Conservation (phyloP, 2,113 vertebrate species). For the Raja brachyura region DNA sequence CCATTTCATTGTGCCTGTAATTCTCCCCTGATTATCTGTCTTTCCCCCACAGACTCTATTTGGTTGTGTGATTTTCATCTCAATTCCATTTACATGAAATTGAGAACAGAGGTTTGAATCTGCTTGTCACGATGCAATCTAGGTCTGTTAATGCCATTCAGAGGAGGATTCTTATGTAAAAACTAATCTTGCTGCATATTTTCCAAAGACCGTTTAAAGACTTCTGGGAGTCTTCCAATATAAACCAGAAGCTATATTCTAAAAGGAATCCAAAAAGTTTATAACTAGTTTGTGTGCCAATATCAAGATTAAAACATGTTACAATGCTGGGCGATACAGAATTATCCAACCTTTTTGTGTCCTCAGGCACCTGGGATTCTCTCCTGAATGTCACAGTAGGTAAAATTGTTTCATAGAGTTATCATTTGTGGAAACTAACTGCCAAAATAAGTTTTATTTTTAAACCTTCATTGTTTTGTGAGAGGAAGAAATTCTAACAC, state of each 20-base stretch:
- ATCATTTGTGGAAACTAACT: neutral
- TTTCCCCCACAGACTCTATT: neutral
- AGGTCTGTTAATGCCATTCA: neutral
- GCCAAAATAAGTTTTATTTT: neutral
- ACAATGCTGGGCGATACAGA: neutral
- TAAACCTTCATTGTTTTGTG: neutral
- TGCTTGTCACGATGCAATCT: neutral
- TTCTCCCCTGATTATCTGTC: neutral
- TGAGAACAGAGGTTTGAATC: neutral
- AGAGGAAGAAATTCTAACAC: neutral
- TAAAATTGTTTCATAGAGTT: neutral
- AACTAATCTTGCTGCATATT: neutral
- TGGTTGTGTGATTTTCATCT: neutral
- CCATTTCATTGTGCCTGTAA: neutral
- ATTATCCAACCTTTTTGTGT: neutral
- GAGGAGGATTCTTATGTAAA: neutral
- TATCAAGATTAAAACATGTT: neutral
- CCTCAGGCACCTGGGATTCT: neutral
- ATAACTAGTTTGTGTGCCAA: neutral
- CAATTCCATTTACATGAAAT: neutral
- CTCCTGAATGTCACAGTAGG: neutral
- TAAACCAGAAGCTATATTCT: neutral
- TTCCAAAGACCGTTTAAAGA: neutral
- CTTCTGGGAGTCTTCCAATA: neutral
- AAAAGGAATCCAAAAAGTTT: neutral